These are phyloP conservation scores for Ammospiza maritima DNA, from an alignment of 2,797 vertebrate genomes.

Conservation along the genomic window DNA sequence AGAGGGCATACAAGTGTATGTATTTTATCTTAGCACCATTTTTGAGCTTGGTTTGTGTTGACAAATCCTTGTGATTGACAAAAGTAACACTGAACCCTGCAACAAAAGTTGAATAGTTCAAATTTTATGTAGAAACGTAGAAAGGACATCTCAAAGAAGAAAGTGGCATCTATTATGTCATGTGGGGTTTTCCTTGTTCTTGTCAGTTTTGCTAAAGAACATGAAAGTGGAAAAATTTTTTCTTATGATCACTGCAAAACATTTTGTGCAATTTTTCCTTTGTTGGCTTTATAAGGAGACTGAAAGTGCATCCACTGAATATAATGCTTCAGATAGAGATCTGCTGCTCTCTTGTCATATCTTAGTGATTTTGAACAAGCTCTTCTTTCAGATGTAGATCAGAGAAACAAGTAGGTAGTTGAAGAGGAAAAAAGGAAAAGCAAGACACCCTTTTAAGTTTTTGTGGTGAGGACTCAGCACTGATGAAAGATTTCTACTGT, in stretches of 20 bases:
- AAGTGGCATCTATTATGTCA: not conserved
- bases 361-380: constrained; percentile 14
- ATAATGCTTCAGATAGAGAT: not conserved
- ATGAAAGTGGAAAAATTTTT: not conserved
- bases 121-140: not conserved
- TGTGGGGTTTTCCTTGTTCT: not conserved
- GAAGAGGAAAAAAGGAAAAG: not conserved
- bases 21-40: not conserved
- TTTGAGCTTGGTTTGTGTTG: not conserved
- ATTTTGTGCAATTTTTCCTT: not conserved
- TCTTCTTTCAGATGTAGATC: constrained; percentile 38
- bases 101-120: not conserved
- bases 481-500: constrained; percentile 7
- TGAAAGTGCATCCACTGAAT: not conserved
- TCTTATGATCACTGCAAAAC: not conserved
- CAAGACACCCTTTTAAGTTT: not conserved
- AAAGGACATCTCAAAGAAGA: not conserved
- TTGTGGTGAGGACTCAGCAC: not conserved
- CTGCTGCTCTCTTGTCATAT: not conserved
- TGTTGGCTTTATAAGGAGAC: not conserved
- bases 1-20: not conserved
- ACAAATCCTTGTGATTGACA: not conserved
- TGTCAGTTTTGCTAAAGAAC: not conserved
- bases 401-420: constrained; percentile 31
- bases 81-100: not conserved